Base-by-base conservation (phyloP, 1,140 invertebrate genomes). In the Drosophila mojavensis region DNA sequence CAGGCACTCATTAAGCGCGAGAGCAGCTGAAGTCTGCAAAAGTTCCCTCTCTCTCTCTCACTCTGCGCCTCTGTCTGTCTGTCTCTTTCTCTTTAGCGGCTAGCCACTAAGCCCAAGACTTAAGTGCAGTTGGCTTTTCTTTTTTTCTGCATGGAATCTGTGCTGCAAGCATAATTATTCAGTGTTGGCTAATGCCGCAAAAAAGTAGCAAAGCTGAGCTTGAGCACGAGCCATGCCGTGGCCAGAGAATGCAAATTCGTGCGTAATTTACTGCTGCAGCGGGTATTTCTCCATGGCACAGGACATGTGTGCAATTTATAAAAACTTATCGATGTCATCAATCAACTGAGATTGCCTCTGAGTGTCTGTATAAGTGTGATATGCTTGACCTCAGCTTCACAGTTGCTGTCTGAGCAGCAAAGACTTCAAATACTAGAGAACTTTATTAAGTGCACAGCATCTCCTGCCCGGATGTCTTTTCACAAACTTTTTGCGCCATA, bases 291-390 rank as follows among this genome's bases (percentile, higher is more conserved):
- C 33, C 61, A 72, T 39, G 62, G 69, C 20, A 33, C 58, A 47
- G 58, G 58, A 60, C 58, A 60, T 65, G 62, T 60, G 61, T 68
- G 81, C 79, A 80, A 77, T 89, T 83, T 91, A 79, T 79, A 83
- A 83, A 64, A 91, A 91, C 77, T 83, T 83, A 91, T 91, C 90
- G 84, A 91, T 84, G 73, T 78, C 90, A 91, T 91, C 90, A 90
- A 91, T 91, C 90, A 91, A 70, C 68, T 65, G n/a, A 61, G 48
- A 54, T 58, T 65, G 54, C 70, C 33, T 70, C 50, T 30, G 43
- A n/a, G 54, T 61, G 20, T 75, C 20, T 70, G 39, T 30, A 20
- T 24, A 9, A 2, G 0, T 11, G 36, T 39, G 36, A 13, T 10
- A 17, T 50, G 47, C 11, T 17, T 72, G 63, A 58, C 75, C 68